Percentiles rank a stretch among this genome's conserved stretches.
Conservation (phyloP, 2,113 vertebrate genomes). For the Pandion haliaetus region DNA sequence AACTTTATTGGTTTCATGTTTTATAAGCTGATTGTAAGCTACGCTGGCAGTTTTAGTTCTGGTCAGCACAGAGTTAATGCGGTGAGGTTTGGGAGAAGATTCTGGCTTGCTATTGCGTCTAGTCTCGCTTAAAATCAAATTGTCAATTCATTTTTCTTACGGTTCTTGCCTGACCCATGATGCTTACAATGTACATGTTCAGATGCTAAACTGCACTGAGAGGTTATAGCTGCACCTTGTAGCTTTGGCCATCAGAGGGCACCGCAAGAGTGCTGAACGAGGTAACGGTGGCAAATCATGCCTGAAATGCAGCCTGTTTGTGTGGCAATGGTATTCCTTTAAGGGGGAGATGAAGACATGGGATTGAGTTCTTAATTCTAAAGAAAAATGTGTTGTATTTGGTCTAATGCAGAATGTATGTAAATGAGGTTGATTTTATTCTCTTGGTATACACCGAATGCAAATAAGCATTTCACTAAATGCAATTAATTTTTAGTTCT, state of each 20-base stretch:
- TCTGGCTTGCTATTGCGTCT: background rate
- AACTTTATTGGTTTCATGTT: background rate
- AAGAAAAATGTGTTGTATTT: background rate
- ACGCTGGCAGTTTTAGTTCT: rapidly evolving
- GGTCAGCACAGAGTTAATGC: background rate
- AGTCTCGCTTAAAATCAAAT: rapidly evolving
- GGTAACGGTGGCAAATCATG: rapidly evolving
- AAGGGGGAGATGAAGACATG: background rate
- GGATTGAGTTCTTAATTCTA: background rate
- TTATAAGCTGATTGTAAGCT: background rate
- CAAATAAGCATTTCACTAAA: background rate
- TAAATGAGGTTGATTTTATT: background rate
- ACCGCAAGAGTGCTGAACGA: background rate
- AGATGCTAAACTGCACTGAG: background rate
- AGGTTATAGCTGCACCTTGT: background rate
- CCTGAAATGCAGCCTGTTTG: background rate
- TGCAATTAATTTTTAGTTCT: background rate
- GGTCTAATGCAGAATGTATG: background rate
- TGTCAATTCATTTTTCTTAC: rapidly evolving
- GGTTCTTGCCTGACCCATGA: rapidly evolving
- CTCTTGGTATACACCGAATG: background rate
- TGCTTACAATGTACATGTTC: background rate
- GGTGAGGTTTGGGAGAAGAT: background rate
- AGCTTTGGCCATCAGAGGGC: background rate
- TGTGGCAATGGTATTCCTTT: background rate